Evolutionary conservation across 2,888 invertebrate genomes (phyloP).

Genomic region (Cheilosia variabilis): DNA sequence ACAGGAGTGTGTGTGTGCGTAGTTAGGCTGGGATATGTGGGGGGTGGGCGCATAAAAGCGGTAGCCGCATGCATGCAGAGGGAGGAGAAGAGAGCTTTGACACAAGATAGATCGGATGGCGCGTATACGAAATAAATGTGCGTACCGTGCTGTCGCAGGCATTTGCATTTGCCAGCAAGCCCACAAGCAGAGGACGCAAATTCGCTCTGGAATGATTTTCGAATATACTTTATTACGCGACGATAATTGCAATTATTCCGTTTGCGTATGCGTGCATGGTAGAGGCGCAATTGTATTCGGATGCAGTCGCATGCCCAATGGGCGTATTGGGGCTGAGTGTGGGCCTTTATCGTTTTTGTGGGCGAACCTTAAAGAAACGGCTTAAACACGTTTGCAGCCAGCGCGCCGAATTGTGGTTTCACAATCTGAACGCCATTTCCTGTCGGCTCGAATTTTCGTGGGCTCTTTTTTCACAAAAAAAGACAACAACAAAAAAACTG

Average conservation of each 20-base stretch:
- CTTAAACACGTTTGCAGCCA: conserved; percentile 57
- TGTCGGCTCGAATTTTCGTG: conserved; percentile 72
- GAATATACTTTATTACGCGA: conserved; percentile 71
- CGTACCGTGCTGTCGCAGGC: conserved; percentile 55
- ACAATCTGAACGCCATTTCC: conserved; percentile 74
- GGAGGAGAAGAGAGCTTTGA: conserved; percentile 55
- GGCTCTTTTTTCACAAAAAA: conserved; percentile 43
- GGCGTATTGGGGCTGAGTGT: conserved; percentile 75
- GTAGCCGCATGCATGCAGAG: not conserved
- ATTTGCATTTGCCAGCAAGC: conserved; percentile 10
- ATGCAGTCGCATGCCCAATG: conserved; percentile 63
- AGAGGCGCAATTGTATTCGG: conserved; percentile 59
- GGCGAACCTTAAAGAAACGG: conserved; percentile 71
- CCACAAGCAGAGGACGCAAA: conserved; percentile 58
- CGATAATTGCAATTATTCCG: conserved; percentile 74
- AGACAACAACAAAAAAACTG: conserved; percentile 19
- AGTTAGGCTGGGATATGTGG: conserved; percentile 18
- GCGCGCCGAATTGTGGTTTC: conserved; percentile 66
- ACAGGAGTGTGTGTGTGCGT: conserved; percentile 38
- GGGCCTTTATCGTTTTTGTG: conserved; percentile 76
- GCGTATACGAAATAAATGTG: conserved; percentile 73
- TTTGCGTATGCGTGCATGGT: conserved; percentile 63
- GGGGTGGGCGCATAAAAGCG: not conserved
- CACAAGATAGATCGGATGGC: conserved; percentile 72
- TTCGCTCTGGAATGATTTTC: conserved; percentile 65